These are phyloP conservation scores for Podilymbus podiceps DNA, from an alignment of 2,113 vertebrate genomes.

Conservation along the genomic window DNA sequence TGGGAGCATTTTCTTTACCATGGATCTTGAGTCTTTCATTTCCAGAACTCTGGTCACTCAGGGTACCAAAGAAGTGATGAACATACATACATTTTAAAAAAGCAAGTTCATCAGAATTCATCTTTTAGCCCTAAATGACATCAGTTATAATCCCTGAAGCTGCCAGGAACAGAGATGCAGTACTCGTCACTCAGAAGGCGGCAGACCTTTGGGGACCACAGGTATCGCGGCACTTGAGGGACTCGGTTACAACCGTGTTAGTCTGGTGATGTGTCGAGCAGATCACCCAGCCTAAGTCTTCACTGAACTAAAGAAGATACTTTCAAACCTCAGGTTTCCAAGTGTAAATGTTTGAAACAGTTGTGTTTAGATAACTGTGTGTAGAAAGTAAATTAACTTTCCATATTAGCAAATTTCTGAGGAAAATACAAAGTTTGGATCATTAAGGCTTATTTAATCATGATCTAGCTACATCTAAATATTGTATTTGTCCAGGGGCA, in stretches of 20 bases:
- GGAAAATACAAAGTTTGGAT: not conserved
- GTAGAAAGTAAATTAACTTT: not conserved
- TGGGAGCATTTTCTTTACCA: not conserved
- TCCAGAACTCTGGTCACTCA: not conserved
- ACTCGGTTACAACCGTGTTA: not conserved
- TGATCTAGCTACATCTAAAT: not conserved
- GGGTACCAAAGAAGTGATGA: not conserved
- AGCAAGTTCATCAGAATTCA: not conserved
- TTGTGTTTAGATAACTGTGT: not conserved
- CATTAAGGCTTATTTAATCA: not conserved
- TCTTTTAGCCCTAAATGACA: not conserved
- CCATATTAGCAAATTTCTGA: not conserved
- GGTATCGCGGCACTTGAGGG: not conserved
- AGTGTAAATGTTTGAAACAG: not conserved
- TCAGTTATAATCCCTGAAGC: not conserved
- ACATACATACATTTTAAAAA: not conserved
- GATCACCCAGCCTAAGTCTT: not conserved
- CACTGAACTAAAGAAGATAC: not conserved
- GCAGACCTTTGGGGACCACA: not conserved
- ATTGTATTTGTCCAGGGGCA: not conserved
- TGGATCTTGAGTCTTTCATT: not conserved
- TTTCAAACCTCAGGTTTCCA: not conserved
- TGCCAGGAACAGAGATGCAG: not conserved
- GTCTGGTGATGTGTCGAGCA: not conserved
- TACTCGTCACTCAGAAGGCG: not conserved